These are phyloP conservation scores for Metallyticus violacea DNA, from an alignment of 2,888 invertebrate species.

Conservation along the genomic window DNA sequence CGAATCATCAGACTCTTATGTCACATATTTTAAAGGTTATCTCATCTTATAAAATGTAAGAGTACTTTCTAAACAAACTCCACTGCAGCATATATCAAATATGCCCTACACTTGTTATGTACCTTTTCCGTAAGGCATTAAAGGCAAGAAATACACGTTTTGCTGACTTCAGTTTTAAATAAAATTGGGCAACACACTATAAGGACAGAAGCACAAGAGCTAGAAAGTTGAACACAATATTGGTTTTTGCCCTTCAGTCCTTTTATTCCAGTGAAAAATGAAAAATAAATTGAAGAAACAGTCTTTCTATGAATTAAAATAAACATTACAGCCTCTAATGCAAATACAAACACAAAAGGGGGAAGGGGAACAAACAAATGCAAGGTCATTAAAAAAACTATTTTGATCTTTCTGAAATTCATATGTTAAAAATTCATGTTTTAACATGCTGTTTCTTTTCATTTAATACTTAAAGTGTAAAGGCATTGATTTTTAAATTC, in stretches of 20 bases:
- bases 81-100: neutral
- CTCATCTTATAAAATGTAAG: neutral
- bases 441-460: neutral
- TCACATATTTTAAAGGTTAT: neutral
- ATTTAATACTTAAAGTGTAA: neutral
- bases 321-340: neutral
- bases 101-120: neutral
- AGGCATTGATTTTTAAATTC: neutral
- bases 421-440: neutral
- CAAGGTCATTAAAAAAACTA: neutral
- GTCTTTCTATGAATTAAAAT: too few relatives aligned
- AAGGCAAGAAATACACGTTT: neutral
- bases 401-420: neutral
- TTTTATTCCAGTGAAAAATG: neutral
- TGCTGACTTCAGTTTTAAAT: neutral
- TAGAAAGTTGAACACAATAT: neutral
- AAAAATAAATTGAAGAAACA: neutral
- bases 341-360: neutral
- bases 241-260: neutral
- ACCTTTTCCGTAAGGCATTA: neutral
- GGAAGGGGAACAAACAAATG: neutral
- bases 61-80: neutral
- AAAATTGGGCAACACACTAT: neutral
- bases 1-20: neutral
- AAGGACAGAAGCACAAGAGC: neutral